phyloP scores from a whole-genome alignment of 2,113 vertebrate species.

The Eolophus roseicapilla region DNA sequence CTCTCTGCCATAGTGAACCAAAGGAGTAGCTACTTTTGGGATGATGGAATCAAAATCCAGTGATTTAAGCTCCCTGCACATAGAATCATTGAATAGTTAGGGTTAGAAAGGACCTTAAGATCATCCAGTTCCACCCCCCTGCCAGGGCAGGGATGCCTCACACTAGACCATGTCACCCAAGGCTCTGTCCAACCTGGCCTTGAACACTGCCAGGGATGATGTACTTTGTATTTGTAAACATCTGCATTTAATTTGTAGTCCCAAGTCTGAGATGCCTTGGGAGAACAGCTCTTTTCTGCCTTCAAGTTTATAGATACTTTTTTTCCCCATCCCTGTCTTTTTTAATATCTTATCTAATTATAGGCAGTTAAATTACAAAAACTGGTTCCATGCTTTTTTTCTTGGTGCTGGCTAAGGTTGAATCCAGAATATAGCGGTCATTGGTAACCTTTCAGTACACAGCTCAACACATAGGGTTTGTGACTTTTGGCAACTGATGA shows the following conservation, averaged over 20 bases:
- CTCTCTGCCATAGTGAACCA: not conserved
- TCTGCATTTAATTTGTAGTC: not conserved
- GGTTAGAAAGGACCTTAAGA: not conserved
- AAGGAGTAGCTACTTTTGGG: not conserved
- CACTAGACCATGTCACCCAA: not conserved
- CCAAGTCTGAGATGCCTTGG: not conserved
- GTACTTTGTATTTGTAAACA: not conserved
- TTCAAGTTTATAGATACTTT: not conserved
- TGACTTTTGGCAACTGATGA: not conserved
- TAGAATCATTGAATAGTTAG: not conserved
- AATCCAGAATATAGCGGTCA: not conserved
- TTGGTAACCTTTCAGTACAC: not conserved
- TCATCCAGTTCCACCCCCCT: not conserved
- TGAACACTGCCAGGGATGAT: not conserved
- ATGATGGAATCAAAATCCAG: not conserved
- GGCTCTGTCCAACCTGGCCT: not conserved
- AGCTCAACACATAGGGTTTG: not conserved
- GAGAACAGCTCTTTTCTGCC: not conserved
- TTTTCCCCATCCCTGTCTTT: not conserved
- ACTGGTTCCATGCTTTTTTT: not conserved
- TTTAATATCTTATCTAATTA: not conserved
- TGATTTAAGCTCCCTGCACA: not conserved
- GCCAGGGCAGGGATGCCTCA: not conserved
- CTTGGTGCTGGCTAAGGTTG: not conserved
- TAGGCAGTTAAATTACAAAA: not conserved